phyloP scores from a whole-genome alignment of 2,888 invertebrate genomes.

The Esperia sulphurella region DNA sequence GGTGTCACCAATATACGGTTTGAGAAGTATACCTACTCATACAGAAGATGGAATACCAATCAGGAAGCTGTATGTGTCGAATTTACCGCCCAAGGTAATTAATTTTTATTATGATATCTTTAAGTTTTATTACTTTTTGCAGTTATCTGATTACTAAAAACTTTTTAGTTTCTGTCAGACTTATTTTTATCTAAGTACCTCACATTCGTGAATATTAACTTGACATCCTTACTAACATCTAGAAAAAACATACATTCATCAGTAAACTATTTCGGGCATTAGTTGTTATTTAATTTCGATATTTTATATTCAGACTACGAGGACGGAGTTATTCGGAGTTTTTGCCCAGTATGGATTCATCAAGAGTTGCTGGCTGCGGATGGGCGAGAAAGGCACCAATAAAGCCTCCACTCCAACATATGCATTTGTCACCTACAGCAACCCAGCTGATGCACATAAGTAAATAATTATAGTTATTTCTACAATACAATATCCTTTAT shows the following conservation, averaged over 20 bases:
- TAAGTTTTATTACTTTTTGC: too few relatives aligned
- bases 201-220: too few relatives aligned
- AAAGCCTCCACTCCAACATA: conserved; percentile 56
- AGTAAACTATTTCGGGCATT: too few relatives aligned
- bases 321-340: conserved; percentile 71
- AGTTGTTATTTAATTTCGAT: too few relatives aligned
- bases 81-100: conserved; percentile 77
- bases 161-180: too few relatives aligned
- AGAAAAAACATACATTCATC: too few relatives aligned
- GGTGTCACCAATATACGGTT: conserved; percentile 32
- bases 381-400: conserved; percentile 59
- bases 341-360: conserved; percentile 79
- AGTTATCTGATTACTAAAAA: too few relatives aligned
- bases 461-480: conserved; percentile 33
- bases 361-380: conserved; percentile 75
- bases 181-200: too few relatives aligned
- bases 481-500: not conserved
- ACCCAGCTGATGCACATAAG: conserved; percentile 75
- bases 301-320: conserved; percentile 66
- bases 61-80: conserved; percentile 78
- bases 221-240: too few relatives aligned
- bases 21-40: conserved; percentile 62
- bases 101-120: too few relatives aligned
- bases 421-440: conserved; percentile 78
- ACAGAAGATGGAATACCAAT: conserved; percentile 80